Evolutionary conservation across 2,113 vertebrate species (phyloP).

Genomic region (Anthoscopus minutus): DNA sequence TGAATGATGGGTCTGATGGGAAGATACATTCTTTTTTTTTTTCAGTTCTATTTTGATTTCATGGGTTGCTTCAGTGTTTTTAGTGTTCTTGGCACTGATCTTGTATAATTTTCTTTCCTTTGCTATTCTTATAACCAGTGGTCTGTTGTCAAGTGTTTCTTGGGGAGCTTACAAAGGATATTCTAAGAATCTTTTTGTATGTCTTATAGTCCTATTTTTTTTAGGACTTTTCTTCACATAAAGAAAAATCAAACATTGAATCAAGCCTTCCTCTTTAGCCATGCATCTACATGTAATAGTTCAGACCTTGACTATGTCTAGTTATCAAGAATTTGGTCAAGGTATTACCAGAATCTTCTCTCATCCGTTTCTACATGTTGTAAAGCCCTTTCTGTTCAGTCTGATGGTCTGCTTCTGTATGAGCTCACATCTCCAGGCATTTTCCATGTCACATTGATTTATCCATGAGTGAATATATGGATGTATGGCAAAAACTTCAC

Average conservation of each 20-base stretch:
- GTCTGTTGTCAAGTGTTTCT: not conserved
- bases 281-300: not conserved
- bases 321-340: not conserved
- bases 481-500: not conserved
- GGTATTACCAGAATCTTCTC: not conserved
- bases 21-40: not conserved
- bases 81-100: not conserved
- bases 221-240: not conserved
- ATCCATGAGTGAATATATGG: not conserved
- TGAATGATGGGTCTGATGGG: not conserved
- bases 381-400: not conserved
- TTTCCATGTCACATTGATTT: not conserved
- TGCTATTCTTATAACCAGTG: not conserved
- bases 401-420: not conserved
- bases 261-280: not conserved
- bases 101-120: not conserved
- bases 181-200: not conserved
- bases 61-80: not conserved
- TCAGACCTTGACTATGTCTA: not conserved
- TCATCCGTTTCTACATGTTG: fast-evolving
- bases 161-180: not conserved
- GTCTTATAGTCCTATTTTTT: not conserved
- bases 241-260: not conserved
- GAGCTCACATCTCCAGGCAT: not conserved
- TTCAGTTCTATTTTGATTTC: not conserved